phyloP scores from a whole-genome alignment of 2,888 invertebrate genomes.

The Athrips mouffetella region DNA sequence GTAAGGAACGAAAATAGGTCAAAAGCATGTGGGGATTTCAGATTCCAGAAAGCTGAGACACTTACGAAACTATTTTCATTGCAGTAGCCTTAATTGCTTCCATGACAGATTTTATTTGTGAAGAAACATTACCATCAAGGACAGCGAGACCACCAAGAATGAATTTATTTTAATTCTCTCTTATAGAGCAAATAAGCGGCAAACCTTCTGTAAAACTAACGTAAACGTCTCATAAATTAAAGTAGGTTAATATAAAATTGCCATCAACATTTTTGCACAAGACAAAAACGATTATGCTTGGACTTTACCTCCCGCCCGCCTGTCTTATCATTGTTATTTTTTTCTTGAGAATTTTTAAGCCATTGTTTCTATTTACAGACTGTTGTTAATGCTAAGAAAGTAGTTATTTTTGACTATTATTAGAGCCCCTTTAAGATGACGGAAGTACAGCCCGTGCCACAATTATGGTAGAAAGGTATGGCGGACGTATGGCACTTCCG shows the following conservation, averaged over 20 bases:
- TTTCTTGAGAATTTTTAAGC: slow-evolving; percentile 16
- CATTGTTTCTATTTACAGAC: slow-evolving; percentile 17
- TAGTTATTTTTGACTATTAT: slow-evolving; percentile 20
- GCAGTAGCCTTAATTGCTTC: neutral
- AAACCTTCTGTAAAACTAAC: neutral
- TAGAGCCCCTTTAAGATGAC: slow-evolving; percentile 44
- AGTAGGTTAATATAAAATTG: neutral
- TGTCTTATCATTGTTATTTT: slow-evolving; percentile 1
- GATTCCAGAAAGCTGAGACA: slow-evolving; percentile 18
- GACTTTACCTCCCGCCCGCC: neutral
- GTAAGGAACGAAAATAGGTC: slow-evolving; percentile 44
- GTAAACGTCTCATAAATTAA: neutral
- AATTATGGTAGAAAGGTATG: slow-evolving; percentile 61
- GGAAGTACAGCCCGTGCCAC: slow-evolving; percentile 71
- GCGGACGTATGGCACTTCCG: slow-evolving; percentile 74
- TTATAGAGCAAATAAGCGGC: neutral
- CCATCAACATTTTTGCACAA: slow-evolving; percentile 6
- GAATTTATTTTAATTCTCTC: neutral
- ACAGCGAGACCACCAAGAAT: neutral
- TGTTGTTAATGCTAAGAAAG: neutral
- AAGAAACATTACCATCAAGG: neutral
- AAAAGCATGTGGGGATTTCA: slow-evolving; percentile 32
- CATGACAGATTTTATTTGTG: neutral
- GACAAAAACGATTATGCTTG: neutral
- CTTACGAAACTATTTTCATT: slow-evolving; percentile 4